Conservation (phyloP, 2,888 invertebrate species). For the Acleris literana region DNA sequence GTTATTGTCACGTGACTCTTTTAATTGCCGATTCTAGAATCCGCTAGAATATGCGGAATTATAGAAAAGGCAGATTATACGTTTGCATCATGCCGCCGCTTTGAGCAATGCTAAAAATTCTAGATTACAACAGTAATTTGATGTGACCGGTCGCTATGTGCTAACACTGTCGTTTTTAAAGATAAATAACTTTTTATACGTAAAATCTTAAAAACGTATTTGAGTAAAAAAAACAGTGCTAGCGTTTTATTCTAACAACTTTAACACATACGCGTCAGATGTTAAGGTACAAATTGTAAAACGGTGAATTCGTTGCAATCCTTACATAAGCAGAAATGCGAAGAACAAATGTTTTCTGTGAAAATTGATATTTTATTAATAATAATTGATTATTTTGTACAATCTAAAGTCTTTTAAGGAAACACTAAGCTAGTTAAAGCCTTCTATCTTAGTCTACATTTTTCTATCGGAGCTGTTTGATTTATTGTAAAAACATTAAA, state of each 20-base stretch:
- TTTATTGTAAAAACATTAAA: not conserved
- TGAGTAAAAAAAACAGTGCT: conserved; percentile 6
- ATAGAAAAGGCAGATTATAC: not conserved
- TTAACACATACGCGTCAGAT: not conserved
- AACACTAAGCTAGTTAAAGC: conserved; percentile 81
- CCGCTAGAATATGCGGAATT: not conserved
- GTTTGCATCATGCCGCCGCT: no score
- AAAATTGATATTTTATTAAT: conserved; percentile 39
- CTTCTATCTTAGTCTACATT: conserved; percentile 67
- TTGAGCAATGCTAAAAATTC: no score
- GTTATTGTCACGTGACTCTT: conserved; percentile 24
- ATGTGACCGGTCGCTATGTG: no score
- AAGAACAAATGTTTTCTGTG: conserved; percentile 18
- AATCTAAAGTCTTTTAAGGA: conserved; percentile 77
- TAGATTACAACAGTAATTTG: no score
- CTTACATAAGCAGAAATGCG: conserved; percentile 19
- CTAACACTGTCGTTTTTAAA: no score
- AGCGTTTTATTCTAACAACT: conserved; percentile 5
- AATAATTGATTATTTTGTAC: conserved; percentile 62
- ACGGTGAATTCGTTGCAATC: conserved; percentile 26
- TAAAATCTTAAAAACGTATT: no score
- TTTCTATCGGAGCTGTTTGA: conserved; percentile 35
- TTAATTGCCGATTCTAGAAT: not conserved
- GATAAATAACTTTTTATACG: no score
- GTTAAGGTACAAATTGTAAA: conserved; percentile 8